Evolutionary conservation across 2,888 invertebrate genomes (phyloP), one percentile per base, ranked within the genome.

Genomic region (Sepioteuthis lessoniana): DNA sequence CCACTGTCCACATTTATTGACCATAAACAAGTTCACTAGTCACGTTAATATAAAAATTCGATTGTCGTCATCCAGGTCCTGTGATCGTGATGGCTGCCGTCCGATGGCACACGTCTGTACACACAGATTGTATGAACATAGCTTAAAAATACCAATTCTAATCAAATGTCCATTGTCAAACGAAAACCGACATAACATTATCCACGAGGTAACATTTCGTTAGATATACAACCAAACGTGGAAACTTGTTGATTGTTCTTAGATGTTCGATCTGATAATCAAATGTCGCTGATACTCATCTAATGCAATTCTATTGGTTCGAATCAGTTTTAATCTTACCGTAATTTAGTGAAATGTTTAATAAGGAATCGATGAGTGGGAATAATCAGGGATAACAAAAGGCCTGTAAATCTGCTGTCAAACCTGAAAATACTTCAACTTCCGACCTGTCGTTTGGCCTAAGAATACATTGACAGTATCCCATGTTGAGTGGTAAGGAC

Each of bases 131-230:
- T n/a, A 76, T n/a, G 76, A n/a, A n/a, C 76, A 76, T n/a, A 35
- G n/a, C 76, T 76, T 76, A n/a, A 76, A 76, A 76, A 76, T 76
- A 76, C 13, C 76, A n/a, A 76, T n/a, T 76, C n/a, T 76, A 76
- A 76, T 76, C n/a, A 76, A 76, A 76, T n/a, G 16, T n/a, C 76
- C n/a, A n/a, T n/a, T 76, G n/a, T 76, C n/a, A 76, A 76, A n/a
- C 13, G 76, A 76, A 76, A n/a, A 2, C n/a, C 16, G 4, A 76
- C 76, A n/a, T 76, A n/a, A 76, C 76, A n/a, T 35, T 35, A 10
- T 13, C 8, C 16, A 10, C 76, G 0, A 16, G n/a, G n/a, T n/a
- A 76, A 35, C 76, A 76, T 76, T 76, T 76, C 35, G 25, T 76
- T 19, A n/a, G n/a, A n/a, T 8, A 76, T n/a, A 16, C 13, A 10